A percentile compares a stretch with the other conserved stretches of the same genome.
These are phyloP conservation scores for Microctenopoma steveboyesi DNA, from an alignment of 2,797 vertebrate genomes.

Conservation along the genomic window DNA sequence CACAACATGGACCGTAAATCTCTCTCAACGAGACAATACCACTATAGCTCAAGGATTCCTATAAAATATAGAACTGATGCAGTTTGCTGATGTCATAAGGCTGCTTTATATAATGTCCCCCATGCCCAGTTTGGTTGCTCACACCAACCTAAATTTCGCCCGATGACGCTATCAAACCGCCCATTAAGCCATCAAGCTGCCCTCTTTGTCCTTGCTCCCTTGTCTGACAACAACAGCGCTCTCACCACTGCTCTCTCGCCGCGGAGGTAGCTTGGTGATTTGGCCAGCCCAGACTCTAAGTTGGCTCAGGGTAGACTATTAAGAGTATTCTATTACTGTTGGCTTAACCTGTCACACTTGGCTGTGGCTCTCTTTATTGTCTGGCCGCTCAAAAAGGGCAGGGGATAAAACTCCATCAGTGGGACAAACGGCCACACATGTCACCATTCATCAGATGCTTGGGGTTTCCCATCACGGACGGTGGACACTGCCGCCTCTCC, in stretches of 20 bases:
- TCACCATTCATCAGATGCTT: conserved; percentile 67
- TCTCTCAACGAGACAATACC: conserved; percentile 31
- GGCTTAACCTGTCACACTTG: conserved; percentile 78
- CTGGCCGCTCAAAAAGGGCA: conserved; percentile 77
- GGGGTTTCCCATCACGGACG: conserved; percentile 20
- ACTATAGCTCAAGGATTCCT: conserved; percentile 50
- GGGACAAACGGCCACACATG: conserved; percentile 69
- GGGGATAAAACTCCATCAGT: conserved; percentile 79
- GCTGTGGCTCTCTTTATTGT: conserved; percentile 76
- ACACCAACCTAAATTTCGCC: conserved; percentile 65
- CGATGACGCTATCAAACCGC: conserved; percentile 70
- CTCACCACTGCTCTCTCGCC: conserved; percentile 27
- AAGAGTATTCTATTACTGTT: conserved; percentile 75
- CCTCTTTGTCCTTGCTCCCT: conserved; percentile 74
- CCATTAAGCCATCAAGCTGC: conserved; percentile 74
- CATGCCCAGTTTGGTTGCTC: conserved; percentile 48
- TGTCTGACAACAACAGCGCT: conserved; percentile 61
- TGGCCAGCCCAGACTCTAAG: conserved; percentile 33
- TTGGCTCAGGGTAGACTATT: conserved; percentile 58
- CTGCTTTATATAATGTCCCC: conserved; percentile 32
- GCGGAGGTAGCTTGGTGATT: conserved; percentile 35
- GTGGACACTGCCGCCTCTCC: not conserved
- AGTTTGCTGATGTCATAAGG: conserved; percentile 16
- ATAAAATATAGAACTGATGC: conserved; percentile 38
- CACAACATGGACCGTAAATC: conserved; percentile 47